phyloP scores from a whole-genome alignment of 2,888 invertebrate species.

The Lepidocyrtinus sp. region DNA sequence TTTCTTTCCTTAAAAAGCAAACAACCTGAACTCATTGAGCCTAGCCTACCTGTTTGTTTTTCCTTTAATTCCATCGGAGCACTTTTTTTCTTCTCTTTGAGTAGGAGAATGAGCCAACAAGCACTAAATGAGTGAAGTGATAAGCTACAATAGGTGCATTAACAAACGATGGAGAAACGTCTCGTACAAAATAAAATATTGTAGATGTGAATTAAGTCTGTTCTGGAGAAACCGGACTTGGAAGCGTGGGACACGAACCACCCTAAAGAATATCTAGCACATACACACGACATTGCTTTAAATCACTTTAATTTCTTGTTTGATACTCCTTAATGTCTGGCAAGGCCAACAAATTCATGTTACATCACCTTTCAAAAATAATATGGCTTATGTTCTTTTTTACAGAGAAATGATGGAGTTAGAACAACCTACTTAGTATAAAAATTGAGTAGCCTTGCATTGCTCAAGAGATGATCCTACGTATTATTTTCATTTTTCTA shows the following conservation, averaged over 20 bases:
- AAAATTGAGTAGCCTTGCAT: too few species aligned
- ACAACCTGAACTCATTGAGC: conserved; percentile 26
- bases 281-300: conserved; percentile 58
- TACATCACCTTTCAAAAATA: conserved; percentile 17
- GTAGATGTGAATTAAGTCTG: not conserved
- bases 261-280: conserved; percentile 39
- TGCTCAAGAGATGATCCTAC: too few species aligned
- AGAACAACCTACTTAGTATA: too few species aligned
- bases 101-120: conserved; percentile 13
- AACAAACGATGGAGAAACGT: too few species aligned
- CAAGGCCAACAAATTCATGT: conserved; percentile 36
- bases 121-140: conserved; percentile 33
- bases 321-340: conserved; percentile 57
- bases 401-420: too few species aligned
- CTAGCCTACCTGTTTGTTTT: conserved; percentile 49
- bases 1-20: conserved; percentile 11
- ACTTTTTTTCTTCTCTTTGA: conserved; percentile 24
- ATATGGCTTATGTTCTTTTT: too few species aligned
- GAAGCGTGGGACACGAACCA: conserved; percentile 59
- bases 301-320: conserved; percentile 57
- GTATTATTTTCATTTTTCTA: too few species aligned
- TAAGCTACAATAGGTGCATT: too few species aligned
- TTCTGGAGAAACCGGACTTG: conserved; percentile 41
- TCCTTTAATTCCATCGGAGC: not conserved
- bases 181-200: too few species aligned